phyloP scores from a whole-genome alignment of 2,797 vertebrate genomes.

The Gymnothorax javanicus region DNA sequence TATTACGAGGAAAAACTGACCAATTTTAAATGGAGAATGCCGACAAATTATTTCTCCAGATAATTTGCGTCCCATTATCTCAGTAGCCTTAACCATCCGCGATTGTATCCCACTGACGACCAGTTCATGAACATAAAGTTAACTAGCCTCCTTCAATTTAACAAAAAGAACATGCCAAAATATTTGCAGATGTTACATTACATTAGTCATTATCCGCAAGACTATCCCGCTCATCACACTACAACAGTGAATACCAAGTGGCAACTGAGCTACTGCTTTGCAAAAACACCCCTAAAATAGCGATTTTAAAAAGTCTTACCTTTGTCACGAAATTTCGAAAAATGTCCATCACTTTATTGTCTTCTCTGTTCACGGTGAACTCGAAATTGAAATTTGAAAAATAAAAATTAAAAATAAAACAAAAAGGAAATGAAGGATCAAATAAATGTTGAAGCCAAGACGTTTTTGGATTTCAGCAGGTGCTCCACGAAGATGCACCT shows the following conservation, averaged over 20 bases:
- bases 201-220: too few species aligned
- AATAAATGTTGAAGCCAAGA: neutral
- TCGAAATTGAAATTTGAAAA: neutral
- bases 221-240: too few species aligned
- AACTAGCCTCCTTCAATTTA: too few species aligned
- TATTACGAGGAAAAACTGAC: too few species aligned
- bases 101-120: too few species aligned
- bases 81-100: too few species aligned
- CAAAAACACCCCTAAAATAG: neutral
- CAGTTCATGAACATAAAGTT: too few species aligned
- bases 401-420: neutral
- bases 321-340: neutral
- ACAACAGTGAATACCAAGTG: neutral
- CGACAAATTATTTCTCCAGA: too few species aligned
- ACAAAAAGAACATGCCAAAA: too few species aligned
- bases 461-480: neutral
- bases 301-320: neutral
- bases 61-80: too few species aligned
- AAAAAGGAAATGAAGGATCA: neutral
- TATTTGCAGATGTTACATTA: too few species aligned
- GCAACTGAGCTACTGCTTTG: neutral
- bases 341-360: neutral
- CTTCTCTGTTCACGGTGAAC: neutral
- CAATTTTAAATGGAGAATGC: too few species aligned
- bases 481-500: neutral